Conservation (phyloP, 2,113 vertebrate species). For the Sminthopsis crassicaudata region DNA sequence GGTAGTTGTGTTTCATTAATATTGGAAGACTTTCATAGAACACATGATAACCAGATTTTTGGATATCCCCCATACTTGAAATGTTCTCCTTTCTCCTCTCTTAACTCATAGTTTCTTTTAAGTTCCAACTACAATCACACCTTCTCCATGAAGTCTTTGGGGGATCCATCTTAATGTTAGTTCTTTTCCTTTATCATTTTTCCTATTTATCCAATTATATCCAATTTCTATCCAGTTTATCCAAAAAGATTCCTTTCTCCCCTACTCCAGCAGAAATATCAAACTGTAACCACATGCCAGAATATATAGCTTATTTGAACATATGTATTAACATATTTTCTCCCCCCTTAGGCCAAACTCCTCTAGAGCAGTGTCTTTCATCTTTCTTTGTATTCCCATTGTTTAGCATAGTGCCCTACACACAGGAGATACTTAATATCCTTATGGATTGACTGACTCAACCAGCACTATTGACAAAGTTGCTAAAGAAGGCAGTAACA, state of each 20-base stretch:
- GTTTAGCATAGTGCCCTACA: neutral
- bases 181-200: neutral
- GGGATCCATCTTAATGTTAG: neutral
- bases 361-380: neutral
- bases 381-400: neutral
- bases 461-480: no score
- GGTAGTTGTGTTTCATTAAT: neutral
- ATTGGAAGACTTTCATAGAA: neutral
- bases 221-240: no score
- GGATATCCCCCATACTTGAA: neutral
- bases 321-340: neutral
- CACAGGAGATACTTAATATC: neutral
- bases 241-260: no score
- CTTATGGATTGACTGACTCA: neutral
- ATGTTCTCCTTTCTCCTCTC: neutral
- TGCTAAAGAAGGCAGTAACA: no score
- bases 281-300: no score
- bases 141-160: neutral
- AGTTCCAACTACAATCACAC: neutral
- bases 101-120: neutral
- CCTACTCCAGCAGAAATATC: no score
- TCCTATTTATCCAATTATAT: neutral
- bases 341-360: neutral
- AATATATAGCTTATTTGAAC: neutral
- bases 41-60: neutral